phyloP scores from a whole-genome alignment of 2,888 invertebrate species.

The Nymphalis c-album region DNA sequence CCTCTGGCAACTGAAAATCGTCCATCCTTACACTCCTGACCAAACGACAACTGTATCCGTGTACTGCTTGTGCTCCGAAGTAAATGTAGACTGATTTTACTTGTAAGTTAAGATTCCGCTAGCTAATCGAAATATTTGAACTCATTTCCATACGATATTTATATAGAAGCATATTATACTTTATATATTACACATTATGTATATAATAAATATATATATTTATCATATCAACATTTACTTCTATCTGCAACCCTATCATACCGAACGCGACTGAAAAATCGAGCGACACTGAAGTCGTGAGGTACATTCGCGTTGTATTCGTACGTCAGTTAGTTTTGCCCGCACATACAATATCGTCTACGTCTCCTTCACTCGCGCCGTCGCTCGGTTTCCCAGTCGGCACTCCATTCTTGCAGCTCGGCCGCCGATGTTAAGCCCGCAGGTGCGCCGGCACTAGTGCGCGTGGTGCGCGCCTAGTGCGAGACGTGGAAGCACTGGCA shows the following conservation, averaged over 20 bases:
- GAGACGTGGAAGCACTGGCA: constrained; percentile 81
- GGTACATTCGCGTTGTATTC: not conserved
- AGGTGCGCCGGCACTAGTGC: constrained; percentile 6
- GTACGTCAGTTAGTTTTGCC: not conserved
- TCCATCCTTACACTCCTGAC: constrained; percentile 71
- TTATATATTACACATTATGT: constrained; percentile 26
- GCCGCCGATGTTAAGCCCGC: constrained; percentile 8
- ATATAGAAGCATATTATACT: constrained; percentile 14
- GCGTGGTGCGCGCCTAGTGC: constrained; percentile 47
- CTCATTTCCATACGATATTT: constrained; percentile 2
- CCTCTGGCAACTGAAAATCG: constrained; percentile 70
- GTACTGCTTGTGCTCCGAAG: constrained; percentile 54
- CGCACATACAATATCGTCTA: too few species aligned
- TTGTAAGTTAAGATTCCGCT: constrained; percentile 27
- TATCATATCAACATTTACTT: constrained; percentile 63
- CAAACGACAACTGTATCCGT: constrained; percentile 60
- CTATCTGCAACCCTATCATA: constrained; percentile 35
- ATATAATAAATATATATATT: constrained; percentile 29
- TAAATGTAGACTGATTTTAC: constrained; percentile 54
- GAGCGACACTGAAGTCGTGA: constrained; percentile 18
- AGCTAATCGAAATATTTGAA: constrained; percentile 32
- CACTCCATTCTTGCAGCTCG: not conserved
- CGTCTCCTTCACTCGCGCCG: too few species aligned
- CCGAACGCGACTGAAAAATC: constrained; percentile 13
- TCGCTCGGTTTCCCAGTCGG: constrained; percentile 15